Base-by-base conservation (phyloP, 2,888 invertebrate genomes). In the Terebella lapidaria region DNA sequence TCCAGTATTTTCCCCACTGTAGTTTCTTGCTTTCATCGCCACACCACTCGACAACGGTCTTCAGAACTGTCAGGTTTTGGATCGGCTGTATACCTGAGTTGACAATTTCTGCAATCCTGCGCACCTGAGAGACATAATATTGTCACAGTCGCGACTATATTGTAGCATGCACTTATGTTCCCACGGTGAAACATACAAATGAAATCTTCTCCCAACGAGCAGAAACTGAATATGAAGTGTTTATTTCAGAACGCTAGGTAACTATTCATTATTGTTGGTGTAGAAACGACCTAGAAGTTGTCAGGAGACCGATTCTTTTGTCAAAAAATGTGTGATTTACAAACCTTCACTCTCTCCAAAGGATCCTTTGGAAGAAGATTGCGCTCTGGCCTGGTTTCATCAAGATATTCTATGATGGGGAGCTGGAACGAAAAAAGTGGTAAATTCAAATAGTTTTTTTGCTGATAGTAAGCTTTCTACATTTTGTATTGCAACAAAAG, bases 21-120 rank as follows among this genome's bases (percentile, higher is more conserved):
- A 88, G 89, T 78, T 91, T 90, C 1, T 91, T 56, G 1, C 18
- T 51, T 2, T 61, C 51, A 27, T 29, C 29, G 5, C 15, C 22
- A 20, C 49, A 35, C 53, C 30, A 27, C 1, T 92, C 91, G 3
- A 3, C 60, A 0, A 67, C 54, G 24, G 35, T 46, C 2, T 61
- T 57, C 30, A 67, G 42, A 15, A 64, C 61, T 2, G 58, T n/a
- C 47, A 67, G 56, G 47, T 67, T 67, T 82, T 97, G 97, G 45
- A 97, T 82, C 0, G 97, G 97, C 80, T 99, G 97, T 71, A 96
- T 95, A 47, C 94, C 95, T 25, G 93, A 90, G 25, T 90, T 88
- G 74, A 99, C 93, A 2, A 90, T 83, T 83, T 94, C 93, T 78
- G 92, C 91, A 66, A 96, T 56, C 27, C 56, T 26, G 26, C 69